Percentiles rank a stretch among this genome's conserved stretches.
These are phyloP conservation scores for Julus scanicus DNA, from an alignment of 2,888 invertebrate species.

Conservation along the genomic window DNA sequence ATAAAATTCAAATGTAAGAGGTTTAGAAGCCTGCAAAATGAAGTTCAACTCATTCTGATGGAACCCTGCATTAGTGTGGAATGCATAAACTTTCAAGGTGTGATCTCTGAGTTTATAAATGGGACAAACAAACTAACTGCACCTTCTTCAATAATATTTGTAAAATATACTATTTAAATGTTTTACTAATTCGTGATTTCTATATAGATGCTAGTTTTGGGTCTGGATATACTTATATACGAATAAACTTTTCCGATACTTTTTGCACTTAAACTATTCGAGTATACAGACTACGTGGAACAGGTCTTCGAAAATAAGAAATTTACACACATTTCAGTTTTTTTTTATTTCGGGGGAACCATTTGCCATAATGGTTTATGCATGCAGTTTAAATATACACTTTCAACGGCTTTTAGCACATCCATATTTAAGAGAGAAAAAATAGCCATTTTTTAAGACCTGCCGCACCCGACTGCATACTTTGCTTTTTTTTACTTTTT, in stretches of 20 bases:
- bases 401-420: conserved; percentile 15
- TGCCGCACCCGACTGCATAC: not conserved
- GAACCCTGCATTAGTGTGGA: not conserved
- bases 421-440: conserved; percentile 12
- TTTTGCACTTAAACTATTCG: too few relatives aligned
- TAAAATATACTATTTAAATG: too few relatives aligned
- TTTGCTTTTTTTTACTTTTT: not conserved
- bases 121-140: too few relatives aligned
- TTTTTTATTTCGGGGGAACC: not conserved
- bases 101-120: too few relatives aligned
- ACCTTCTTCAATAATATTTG: too few relatives aligned
- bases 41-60: not conserved
- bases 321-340: conserved; percentile 1
- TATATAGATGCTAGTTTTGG: too few relatives aligned
- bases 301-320: not conserved
- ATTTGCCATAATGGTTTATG: conserved; percentile 9
- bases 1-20: not conserved
- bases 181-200: too few relatives aligned
- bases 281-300: too few relatives aligned
- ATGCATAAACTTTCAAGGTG: not conserved
- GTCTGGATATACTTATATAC: too few relatives aligned
- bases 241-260: too few relatives aligned
- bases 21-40: not conserved
- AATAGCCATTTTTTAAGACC: not conserved
- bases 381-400: conserved; percentile 28